Evolutionary conservation across 2,888 invertebrate species (phyloP).

Genomic region (Alcis repandata): DNA sequence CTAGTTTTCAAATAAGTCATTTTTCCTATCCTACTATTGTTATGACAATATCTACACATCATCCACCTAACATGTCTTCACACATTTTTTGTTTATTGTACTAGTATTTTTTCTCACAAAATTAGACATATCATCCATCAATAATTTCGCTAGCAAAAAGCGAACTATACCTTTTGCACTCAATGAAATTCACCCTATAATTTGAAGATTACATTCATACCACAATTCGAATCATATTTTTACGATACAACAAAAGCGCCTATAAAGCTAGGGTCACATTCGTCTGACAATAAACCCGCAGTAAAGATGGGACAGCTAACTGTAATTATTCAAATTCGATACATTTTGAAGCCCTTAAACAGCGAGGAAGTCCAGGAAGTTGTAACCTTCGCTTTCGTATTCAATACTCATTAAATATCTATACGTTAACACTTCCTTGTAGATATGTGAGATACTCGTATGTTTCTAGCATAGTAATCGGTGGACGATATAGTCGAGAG

Average conservation of each 20-base stretch:
- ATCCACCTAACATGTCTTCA: too few relatives aligned
- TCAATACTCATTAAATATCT: slow-evolving; percentile 20
- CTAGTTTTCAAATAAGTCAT: too few relatives aligned
- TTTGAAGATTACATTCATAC: slow-evolving; percentile 49
- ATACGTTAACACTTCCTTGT: slow-evolving; percentile 31
- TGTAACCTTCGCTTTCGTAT: slow-evolving; percentile 30
- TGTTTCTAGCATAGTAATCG: slow-evolving; percentile 1
- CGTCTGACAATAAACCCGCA: slow-evolving; percentile 25
- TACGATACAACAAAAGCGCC: slow-evolving; percentile 20
- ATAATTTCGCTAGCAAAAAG: not conserved
- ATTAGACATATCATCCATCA: not conserved
- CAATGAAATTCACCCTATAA: slow-evolving; percentile 23
- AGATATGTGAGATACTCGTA: slow-evolving; percentile 17
- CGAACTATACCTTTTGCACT: not conserved
- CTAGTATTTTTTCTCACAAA: not conserved
- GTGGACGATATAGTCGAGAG: not conserved
- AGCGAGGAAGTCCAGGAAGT: slow-evolving; percentile 27
- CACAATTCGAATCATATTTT: slow-evolving; percentile 29
- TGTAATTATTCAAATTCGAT: slow-evolving; percentile 36
- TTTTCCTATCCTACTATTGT: too few relatives aligned
- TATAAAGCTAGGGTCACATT: slow-evolving; percentile 24
- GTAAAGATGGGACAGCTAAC: slow-evolving; percentile 30
- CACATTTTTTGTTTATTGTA: too few relatives aligned
- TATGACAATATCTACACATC: too few relatives aligned
- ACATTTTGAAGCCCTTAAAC: slow-evolving; percentile 20